These are phyloP conservation scores for Pseudochirops cupreus DNA, from an alignment of 2,797 vertebrate species.

Conservation along the genomic window DNA sequence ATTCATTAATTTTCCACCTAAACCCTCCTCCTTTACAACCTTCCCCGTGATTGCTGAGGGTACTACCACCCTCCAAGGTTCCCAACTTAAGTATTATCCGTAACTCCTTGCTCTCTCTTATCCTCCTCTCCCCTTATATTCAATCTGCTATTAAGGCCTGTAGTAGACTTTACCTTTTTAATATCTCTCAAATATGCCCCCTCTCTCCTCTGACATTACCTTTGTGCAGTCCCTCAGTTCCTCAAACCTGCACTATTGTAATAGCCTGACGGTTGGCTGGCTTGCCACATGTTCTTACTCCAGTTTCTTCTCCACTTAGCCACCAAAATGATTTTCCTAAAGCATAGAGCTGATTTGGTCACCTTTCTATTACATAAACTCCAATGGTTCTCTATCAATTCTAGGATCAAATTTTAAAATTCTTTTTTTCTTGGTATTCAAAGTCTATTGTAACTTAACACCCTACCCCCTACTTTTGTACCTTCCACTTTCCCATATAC, in stretches of 20 bases:
- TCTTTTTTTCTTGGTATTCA: not conserved
- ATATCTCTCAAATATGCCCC: not conserved
- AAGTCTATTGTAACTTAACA: not conserved
- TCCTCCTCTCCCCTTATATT: not conserved
- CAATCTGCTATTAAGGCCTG: not conserved
- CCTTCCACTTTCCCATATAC: not conserved
- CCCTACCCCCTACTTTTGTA: not conserved
- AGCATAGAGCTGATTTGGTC: not conserved
- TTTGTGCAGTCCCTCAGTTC: not conserved
- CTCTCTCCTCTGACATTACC: not conserved
- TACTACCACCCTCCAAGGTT: not conserved
- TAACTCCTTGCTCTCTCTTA: not conserved
- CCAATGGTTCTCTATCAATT: not conserved
- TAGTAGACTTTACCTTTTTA: not conserved
- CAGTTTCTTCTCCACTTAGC: not conserved
- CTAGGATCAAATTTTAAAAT: not conserved
- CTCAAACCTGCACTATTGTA: not conserved
- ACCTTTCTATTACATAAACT: not conserved
- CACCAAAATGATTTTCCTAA: not conserved
- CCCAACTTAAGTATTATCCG: not conserved
- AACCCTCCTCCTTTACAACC: not conserved
- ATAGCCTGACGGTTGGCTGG: not conserved
- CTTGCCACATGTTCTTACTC: not conserved
- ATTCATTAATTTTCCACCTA: not conserved
- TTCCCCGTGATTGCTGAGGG: not conserved